Evolutionary conservation across 2,797 vertebrate genomes (phyloP).

Genomic region (Sebastiscus tertius): DNA sequence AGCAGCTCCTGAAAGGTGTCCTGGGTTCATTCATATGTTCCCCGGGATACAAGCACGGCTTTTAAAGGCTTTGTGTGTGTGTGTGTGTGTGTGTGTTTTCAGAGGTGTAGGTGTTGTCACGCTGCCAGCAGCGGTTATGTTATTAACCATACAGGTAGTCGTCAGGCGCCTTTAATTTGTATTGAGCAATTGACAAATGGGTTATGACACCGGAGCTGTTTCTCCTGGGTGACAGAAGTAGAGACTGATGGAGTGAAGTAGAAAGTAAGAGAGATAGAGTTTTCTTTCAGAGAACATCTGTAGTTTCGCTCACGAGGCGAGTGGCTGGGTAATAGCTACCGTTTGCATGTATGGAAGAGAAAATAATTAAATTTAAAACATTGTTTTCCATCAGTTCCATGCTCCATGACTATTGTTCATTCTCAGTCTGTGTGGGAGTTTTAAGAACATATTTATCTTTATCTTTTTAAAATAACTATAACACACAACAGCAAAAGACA

Average conservation of each 20-base stretch:
- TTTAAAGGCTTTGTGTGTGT: constrained; percentile 15
- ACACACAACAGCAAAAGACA: neutral
- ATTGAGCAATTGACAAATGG: constrained; percentile 82
- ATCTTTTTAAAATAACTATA: neutral
- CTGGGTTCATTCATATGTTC: constrained; percentile 19
- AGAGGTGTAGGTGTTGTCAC: constrained; percentile 65
- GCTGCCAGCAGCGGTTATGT: constrained; percentile 76
- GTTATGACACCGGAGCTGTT: constrained; percentile 78
- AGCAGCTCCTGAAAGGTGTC: constrained; percentile 15
- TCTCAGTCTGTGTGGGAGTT: neutral
- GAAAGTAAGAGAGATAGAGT: constrained; percentile 48
- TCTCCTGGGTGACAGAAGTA: constrained; percentile 67
- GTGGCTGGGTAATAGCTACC: constrained; percentile 52
- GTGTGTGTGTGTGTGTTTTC: constrained; percentile 22
- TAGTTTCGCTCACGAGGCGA: constrained; percentile 54
- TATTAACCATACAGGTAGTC: constrained; percentile 78
- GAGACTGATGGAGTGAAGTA: constrained; percentile 67
- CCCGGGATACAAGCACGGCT: neutral
- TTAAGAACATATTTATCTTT: neutral
- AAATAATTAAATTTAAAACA: constrained; percentile 34
- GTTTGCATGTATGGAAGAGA: constrained; percentile 62
- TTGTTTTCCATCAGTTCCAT: constrained; percentile 33
- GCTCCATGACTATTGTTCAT: constrained; percentile 16
- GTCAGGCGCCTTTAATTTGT: constrained; percentile 80
- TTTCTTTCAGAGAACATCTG: constrained; percentile 51